These are phyloP conservation scores for Petrolisthes manimaculis DNA, from an alignment of 2,888 invertebrate genomes.

Conservation along the genomic window DNA sequence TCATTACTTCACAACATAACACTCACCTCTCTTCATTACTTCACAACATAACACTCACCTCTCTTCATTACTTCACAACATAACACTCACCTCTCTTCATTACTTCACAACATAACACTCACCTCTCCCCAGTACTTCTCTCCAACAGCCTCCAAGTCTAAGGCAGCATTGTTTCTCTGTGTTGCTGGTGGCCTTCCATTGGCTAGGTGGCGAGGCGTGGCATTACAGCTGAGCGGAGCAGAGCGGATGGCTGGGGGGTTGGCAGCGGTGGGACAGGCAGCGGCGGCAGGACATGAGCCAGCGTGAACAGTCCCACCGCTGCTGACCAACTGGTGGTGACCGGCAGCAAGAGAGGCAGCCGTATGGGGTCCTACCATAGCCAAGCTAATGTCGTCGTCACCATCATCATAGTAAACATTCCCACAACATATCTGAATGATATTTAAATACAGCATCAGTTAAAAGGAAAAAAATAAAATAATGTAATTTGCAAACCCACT, in stretches of 20 bases:
- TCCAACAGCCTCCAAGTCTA: constrained; percentile 77
- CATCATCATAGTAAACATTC: constrained; percentile 56
- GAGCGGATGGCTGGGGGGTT: constrained; percentile 4
- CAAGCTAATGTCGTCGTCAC: constrained; percentile 50
- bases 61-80: too few species aligned
- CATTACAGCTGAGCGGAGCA: constrained; percentile 50
- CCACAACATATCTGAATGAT: constrained; percentile 60
- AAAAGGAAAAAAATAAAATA: too few species aligned
- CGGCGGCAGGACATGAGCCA: constrained; percentile 40
- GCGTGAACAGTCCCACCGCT: constrained; percentile 21
- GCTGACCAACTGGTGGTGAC: constrained; percentile 11
- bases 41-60: too few species aligned
- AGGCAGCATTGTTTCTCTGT: constrained; percentile 28
- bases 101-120: neutral
- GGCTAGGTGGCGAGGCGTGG: constrained; percentile 54
- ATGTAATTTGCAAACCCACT: too few species aligned
- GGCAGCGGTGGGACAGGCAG: constrained; percentile 42
- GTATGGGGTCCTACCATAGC: constrained; percentile 13
- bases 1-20: too few species aligned
- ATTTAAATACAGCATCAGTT: too few species aligned
- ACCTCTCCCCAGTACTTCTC: constrained; percentile 82
- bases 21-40: too few species aligned
- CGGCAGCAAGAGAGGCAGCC: neutral
- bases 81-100: too few species aligned
- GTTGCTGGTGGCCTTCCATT: constrained; percentile 49